phyloP scores from a whole-genome alignment of 2,797 vertebrate species.

The Poecilia velifera region DNA sequence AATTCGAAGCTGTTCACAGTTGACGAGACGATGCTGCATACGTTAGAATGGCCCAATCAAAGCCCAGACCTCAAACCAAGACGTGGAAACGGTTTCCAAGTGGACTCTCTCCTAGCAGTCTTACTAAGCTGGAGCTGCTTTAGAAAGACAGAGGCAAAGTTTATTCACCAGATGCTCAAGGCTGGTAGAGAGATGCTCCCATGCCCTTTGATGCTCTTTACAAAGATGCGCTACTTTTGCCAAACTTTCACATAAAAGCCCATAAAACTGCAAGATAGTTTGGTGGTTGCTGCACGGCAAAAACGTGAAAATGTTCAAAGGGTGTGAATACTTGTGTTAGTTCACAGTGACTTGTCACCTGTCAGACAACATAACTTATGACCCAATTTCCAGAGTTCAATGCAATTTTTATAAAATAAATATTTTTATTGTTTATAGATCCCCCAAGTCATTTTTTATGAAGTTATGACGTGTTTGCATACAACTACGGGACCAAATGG shows the following conservation, averaged over 20 bases:
- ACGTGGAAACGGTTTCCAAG: not conserved
- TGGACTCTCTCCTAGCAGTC: not conserved
- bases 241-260: not conserved
- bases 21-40: not conserved
- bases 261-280: not conserved
- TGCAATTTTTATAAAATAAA: constrained; percentile 23
- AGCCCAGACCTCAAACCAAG: not conserved
- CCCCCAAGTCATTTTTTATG: constrained; percentile 36
- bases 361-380: constrained; percentile 3
- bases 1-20: not conserved
- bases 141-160: not conserved
- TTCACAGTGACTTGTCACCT: not conserved
- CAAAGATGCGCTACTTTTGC: not conserved
- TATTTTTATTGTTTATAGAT: constrained; percentile 45
- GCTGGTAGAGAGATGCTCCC: not conserved
- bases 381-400: constrained; percentile 29
- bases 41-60: not conserved
- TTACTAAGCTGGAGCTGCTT: not conserved
- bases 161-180: not conserved
- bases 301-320: not conserved
- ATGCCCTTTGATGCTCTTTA: not conserved
- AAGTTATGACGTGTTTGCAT: constrained; percentile 49
- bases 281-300: not conserved
- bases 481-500: constrained; percentile 37
- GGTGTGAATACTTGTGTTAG: not conserved